A percentile compares a stretch with the other conserved stretches of the same genome.
phyloP scores from a whole-genome alignment of 2,888 invertebrate genomes.

The Polymixis flavicincta region DNA sequence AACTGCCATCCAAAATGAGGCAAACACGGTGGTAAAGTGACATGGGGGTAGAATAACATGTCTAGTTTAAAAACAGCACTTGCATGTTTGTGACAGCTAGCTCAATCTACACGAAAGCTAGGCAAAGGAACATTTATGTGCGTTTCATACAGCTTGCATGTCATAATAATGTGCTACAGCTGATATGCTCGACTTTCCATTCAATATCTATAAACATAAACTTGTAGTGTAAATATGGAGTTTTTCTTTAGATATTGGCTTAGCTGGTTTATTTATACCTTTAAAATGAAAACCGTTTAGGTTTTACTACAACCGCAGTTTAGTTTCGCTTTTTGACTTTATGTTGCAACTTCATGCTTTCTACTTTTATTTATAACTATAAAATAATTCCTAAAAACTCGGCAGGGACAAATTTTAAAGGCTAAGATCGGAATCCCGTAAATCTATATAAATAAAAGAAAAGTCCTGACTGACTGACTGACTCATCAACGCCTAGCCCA shows the following conservation, averaged over 20 bases:
- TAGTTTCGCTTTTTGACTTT: no score
- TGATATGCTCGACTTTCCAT: conserved; percentile 13
- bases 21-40: background rate
- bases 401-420: background rate
- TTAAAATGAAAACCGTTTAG: background rate
- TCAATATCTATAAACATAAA: background rate
- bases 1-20: background rate
- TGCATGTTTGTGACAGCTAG: conserved; percentile 7
- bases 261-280: background rate
- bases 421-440: background rate
- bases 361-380: no score
- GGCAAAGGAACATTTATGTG: background rate
- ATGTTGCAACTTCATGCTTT: no score
- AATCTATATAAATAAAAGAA: no score
- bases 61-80: background rate
- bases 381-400: no score
- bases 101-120: background rate
- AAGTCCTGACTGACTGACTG: no score
- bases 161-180: background rate
- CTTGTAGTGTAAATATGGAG: background rate
- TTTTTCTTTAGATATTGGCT: background rate
- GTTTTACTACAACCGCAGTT: background rate
- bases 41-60: background rate
- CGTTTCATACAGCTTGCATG: background rate
- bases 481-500: no score